Conservation (phyloP, 2,113 vertebrate genomes). For the Oplegnathus fasciatus region DNA sequence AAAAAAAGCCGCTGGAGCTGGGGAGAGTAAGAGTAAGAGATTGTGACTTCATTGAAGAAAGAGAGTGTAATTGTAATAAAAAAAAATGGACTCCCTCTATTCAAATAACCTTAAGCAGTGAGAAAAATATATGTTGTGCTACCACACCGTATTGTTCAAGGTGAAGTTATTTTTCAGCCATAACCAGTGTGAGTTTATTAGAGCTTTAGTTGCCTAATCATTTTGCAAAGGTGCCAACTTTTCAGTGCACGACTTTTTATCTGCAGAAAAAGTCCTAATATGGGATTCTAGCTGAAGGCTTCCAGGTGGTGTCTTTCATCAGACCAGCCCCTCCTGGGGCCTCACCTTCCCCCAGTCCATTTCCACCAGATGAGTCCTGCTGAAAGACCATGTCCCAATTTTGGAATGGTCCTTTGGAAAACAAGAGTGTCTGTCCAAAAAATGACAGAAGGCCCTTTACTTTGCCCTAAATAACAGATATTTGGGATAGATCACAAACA, state of each 20-base stretch:
- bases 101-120: constrained; percentile 23
- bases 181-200: neutral
- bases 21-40: constrained; percentile 52
- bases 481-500: constrained; percentile 40
- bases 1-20: constrained; percentile 40
- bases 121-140: neutral
- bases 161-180: neutral
- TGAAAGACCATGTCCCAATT: constrained; percentile 61
- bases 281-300: constrained; percentile 51
- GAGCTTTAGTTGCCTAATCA: constrained; percentile 23
- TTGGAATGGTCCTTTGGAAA: constrained; percentile 64
- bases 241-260: constrained; percentile 17
- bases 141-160: neutral
- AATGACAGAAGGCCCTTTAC: constrained; percentile 35
- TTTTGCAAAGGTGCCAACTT: constrained; percentile 14
- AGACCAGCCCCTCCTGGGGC: constrained; percentile 52
- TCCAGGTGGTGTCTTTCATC: constrained; percentile 73
- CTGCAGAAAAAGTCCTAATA: constrained; percentile 31
- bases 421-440: constrained; percentile 51
- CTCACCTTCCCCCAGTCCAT: constrained; percentile 65
- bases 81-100: constrained; percentile 20
- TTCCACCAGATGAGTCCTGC: constrained; percentile 59
- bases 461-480: constrained; percentile 32
- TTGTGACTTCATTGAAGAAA: constrained; percentile 75
- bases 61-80: constrained; percentile 35